Base-by-base conservation (phyloP, 1,140 invertebrate genomes). In the Phocides pigmalion region DNA sequence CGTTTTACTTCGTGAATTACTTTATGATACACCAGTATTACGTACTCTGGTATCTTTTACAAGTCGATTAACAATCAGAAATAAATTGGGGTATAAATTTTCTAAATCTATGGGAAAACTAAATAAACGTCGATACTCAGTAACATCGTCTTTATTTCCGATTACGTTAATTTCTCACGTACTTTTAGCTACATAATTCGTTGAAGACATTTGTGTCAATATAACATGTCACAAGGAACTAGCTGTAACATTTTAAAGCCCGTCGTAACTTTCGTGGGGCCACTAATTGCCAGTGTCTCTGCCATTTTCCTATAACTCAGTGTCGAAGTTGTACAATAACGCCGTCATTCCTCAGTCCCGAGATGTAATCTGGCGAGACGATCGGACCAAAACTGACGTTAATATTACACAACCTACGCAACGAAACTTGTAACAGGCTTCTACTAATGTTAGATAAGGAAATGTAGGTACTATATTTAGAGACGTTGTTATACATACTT, bases 371-470 rank as follows among this genome's bases (percentile, higher is more conserved):
- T 49, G 44, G 32, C 12, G 17, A 61, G 19, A 47, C 17, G 44
- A 61, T 61, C 58, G 44, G 58, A 61, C 58, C 58, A 61, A 61
- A 61, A 49, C 42, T 47, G 42, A 42, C 42, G 56, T 46, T 54
- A 53, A 32, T 59, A 47, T 59, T 59, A 47, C 56, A 59, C 42
- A 47, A 37, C 56, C 56, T 59, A 59, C 56, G 56, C 42, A 58
- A 22, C 41, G 8, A 16, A 14, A 41, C 37, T 41, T 15, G 37
- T 41, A 41, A n/a, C n/a, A 28, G 25, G n/a, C 28, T 28, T 28
- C 25, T 28, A 28, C 9, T 28, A 28, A 8, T 8, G 0, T 3
- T 28, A 28, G 2, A 8, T 28, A 4, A 8, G 1, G 6, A 28
- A 28, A 28, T 28, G 1, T 28, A 28, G 25, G 25, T 28, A 28